Conservation (phyloP, 2,797 vertebrate genomes). For the Aulostomus chinensis region DNA sequence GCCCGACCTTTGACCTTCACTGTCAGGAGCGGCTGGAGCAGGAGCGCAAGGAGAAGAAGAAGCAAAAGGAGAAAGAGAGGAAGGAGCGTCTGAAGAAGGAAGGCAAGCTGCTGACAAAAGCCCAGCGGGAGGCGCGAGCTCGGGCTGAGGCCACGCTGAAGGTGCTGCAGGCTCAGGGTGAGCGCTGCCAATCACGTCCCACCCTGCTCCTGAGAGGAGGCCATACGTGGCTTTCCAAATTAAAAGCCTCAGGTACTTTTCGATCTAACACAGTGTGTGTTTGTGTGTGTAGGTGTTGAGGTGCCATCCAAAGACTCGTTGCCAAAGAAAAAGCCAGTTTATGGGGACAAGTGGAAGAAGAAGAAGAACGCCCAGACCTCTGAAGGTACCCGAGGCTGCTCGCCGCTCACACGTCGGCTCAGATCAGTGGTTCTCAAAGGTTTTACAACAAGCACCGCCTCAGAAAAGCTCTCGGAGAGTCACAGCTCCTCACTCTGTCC, state of each 20-base stretch:
- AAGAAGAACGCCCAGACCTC: conserved; percentile 83
- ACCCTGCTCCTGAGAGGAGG: too few relatives aligned
- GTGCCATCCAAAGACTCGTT: conserved; percentile 96
- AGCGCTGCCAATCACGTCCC: too few relatives aligned
- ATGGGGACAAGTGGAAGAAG: conserved; percentile 94
- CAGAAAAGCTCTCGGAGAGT: too few relatives aligned
- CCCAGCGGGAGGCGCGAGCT: conserved; percentile 91
- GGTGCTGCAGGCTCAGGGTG: conserved; percentile 93
- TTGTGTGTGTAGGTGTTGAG: conserved; percentile 84
- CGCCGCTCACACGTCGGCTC: too few relatives aligned
- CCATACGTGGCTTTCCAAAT: too few relatives aligned
- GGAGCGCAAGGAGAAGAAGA: conserved; percentile 95
- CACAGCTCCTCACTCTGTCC: background rate
- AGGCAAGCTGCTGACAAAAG: conserved; percentile 93
- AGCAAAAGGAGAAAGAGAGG: conserved; percentile 97
- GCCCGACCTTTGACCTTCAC: background rate
- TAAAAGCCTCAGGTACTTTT: too few relatives aligned
- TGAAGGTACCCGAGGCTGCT: conserved; percentile 79
- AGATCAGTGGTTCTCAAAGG: background rate
- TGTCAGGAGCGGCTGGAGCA: conserved; percentile 91
- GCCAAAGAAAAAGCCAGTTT: conserved; percentile 97
- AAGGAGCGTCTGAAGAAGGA: conserved; percentile 97
- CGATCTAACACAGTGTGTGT: too few relatives aligned
- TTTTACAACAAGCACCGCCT: too few relatives aligned
- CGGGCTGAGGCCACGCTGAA: conserved; percentile 91